Evolutionary conservation across 2,888 invertebrate genomes (phyloP).

Genomic region (Resseliella maxima): DNA sequence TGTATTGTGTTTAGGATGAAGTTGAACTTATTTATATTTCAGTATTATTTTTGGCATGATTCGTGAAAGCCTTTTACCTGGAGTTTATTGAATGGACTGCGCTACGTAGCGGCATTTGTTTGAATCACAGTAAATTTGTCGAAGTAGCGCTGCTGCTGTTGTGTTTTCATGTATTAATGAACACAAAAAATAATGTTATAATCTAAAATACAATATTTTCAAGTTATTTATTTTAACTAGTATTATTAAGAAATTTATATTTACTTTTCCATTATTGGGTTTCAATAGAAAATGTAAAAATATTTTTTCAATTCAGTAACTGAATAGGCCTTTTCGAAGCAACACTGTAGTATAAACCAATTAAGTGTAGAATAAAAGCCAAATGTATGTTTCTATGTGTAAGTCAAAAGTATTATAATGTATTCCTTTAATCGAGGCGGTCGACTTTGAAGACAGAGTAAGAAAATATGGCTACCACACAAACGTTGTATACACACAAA

Average conservation of each 20-base stretch:
- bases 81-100: conserved; percentile 52
- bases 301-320: background rate
- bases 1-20: background rate
- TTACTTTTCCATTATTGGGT: no score
- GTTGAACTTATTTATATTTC: background rate
- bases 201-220: background rate
- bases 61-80: conserved; percentile 31
- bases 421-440: conserved; percentile 53
- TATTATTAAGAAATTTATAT: no score
- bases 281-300: background rate
- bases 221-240: no score
- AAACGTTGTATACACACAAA: conserved; percentile 54
- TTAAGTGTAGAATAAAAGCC: background rate
- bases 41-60: background rate
- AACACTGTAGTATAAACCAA: background rate
- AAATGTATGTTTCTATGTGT: background rate
- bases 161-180: background rate
- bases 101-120: conserved; percentile 25
- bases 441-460: conserved; percentile 54
- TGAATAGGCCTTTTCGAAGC: background rate
- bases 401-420: conserved; percentile 53
- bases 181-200: background rate
- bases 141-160: background rate
- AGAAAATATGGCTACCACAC: conserved; percentile 53
- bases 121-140: conserved; percentile 1